phyloP scores from a whole-genome alignment of 1,140 invertebrate genomes.

The Bombus difficillimus region DNA sequence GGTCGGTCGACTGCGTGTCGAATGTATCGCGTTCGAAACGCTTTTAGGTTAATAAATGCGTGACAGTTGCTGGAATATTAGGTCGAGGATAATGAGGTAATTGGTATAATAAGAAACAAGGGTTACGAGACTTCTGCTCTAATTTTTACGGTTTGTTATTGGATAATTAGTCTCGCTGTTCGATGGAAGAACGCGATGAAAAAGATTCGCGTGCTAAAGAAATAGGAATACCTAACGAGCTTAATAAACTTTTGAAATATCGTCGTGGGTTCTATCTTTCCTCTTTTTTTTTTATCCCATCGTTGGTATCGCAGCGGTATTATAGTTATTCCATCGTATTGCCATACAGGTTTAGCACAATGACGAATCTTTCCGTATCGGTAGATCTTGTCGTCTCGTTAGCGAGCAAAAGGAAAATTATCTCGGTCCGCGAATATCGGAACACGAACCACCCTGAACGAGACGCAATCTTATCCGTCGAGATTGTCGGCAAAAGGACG shows the following conservation, averaged over 20 bases:
- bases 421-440: not conserved
- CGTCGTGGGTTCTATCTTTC: not conserved
- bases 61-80: not conserved
- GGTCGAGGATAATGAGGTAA: not conserved
- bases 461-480: constrained; percentile 3
- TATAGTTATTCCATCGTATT: not conserved
- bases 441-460: not conserved
- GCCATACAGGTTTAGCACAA: not conserved
- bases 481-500: constrained; percentile 1
- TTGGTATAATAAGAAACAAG: not conserved
- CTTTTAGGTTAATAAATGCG: not conserved
- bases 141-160: not conserved
- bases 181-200: not conserved
- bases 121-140: not conserved
- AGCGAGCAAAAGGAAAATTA: not conserved
- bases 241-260: not conserved
- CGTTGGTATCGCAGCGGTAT: not conserved
- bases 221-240: not conserved
- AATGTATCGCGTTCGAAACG: not conserved
- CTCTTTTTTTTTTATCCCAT: not conserved
- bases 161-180: not conserved
- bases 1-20: too few species aligned
- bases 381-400: not conserved
- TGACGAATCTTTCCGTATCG: not conserved
- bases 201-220: not conserved